Evolutionary conservation across 1,140 invertebrate genomes (phyloP).

Genomic region (Liolophura sinensis): DNA sequence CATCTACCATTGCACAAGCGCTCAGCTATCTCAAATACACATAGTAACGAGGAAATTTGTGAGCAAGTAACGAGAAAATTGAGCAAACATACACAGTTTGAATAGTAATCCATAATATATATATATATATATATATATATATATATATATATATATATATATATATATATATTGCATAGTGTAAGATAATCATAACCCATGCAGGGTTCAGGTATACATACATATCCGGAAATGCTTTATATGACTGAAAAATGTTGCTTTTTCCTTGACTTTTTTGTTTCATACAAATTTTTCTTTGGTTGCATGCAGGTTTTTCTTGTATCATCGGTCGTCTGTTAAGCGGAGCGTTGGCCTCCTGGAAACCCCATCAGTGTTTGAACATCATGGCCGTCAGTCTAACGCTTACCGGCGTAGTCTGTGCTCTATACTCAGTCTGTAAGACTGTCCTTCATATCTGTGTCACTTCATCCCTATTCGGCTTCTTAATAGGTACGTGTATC

Average conservation of each 20-base stretch:
- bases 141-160: too few species aligned
- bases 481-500: conserved; percentile 87
- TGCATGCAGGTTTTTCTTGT: conserved; percentile 55
- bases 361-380: conserved; percentile 79
- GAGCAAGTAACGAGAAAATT: too few species aligned
- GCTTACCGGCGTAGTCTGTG: conserved; percentile 84
- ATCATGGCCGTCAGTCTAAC: conserved; percentile 94
- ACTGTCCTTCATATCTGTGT: conserved; percentile 77
- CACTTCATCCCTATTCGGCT: conserved; percentile 89
- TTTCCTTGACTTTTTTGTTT: neutral
- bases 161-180: too few species aligned
- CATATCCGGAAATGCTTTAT: too few species aligned
- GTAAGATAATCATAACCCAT: too few species aligned
- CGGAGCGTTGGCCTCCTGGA: conserved; percentile 62
- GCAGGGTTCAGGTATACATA: too few species aligned
- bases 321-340: conserved; percentile 64
- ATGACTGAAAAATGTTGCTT: neutral
- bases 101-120: too few species aligned
- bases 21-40: too few species aligned
- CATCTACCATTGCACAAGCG: too few species aligned
- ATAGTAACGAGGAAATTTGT: too few species aligned
- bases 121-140: too few species aligned
- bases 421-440: conserved; percentile 80
- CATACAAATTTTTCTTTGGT: conserved; percentile 6
- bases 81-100: too few species aligned